phyloP scores from a whole-genome alignment of 2,113 vertebrate genomes.

The Neotragus moschatus region DNA sequence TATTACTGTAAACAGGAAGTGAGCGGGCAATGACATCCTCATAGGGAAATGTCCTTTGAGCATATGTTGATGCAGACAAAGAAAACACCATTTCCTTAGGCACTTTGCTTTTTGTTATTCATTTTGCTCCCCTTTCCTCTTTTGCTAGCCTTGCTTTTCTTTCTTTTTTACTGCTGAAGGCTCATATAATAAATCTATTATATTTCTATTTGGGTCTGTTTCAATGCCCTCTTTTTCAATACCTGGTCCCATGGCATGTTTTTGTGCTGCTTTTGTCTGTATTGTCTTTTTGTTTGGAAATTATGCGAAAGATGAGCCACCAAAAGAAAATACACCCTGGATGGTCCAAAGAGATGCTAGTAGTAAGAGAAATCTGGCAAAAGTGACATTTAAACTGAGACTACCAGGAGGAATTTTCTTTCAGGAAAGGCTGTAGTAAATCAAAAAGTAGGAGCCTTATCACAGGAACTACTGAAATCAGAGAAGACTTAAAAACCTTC shows the following conservation, averaged over 20 bases:
- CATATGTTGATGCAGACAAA: constrained; percentile 36
- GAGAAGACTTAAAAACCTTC: constrained; percentile 28
- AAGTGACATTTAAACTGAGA: constrained; percentile 29
- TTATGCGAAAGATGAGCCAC: constrained; percentile 35
- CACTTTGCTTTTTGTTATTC: constrained; percentile 2
- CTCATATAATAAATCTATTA: constrained; percentile 58
- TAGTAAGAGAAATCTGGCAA: neutral
- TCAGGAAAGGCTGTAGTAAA: neutral
- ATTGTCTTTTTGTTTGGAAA: constrained; percentile 62
- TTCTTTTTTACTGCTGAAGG: constrained; percentile 44
- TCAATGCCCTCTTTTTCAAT: neutral
- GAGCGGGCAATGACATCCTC: constrained; percentile 50
- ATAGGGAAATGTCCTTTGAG: constrained; percentile 53
- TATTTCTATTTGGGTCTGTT: constrained; percentile 48
- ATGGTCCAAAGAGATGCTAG: constrained; percentile 19
- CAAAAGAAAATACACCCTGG: constrained; percentile 10
- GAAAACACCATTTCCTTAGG: constrained; percentile 51
- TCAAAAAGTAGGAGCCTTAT: neutral
- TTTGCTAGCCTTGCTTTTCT: constrained; percentile 55
- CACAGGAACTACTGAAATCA: constrained; percentile 11
- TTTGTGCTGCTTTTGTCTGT: constrained; percentile 39
- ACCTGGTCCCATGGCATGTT: constrained; percentile 40
- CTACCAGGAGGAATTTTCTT: neutral
- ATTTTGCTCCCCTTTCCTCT: constrained; percentile 19
- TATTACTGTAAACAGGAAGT: constrained; percentile 40